These are phyloP conservation scores for Catalaphyllia jardinei DNA, from an alignment of 64 coral and sea anemone species.

Conservation along the genomic window DNA sequence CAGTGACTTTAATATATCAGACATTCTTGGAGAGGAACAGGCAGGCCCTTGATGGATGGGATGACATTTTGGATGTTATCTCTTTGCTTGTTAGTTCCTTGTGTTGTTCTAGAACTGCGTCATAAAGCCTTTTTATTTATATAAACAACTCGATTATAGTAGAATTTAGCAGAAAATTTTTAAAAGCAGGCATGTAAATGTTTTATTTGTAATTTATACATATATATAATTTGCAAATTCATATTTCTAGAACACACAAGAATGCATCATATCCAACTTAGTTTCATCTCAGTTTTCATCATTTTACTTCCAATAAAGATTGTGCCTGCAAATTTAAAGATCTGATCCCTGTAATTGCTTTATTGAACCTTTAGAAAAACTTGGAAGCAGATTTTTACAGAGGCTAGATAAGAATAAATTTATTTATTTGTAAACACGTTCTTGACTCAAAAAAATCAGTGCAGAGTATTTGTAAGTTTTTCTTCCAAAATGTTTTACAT, in stretches of 20 bases:
- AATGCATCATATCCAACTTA: not conserved
- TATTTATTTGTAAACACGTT: not conserved
- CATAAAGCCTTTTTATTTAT: constrained; percentile 96
- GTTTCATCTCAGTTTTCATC: not conserved
- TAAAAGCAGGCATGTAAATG: constrained; percentile 96
- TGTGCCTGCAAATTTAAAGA: constrained; percentile 11
- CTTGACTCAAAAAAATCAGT: not conserved
- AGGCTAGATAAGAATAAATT: constrained; percentile 16
- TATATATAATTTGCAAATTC: constrained; percentile 78
- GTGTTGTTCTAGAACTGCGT: constrained; percentile 56
- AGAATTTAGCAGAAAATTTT: constrained; percentile 96
- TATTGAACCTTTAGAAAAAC: not conserved
- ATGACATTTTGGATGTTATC: constrained; percentile 26
- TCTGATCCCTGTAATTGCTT: not conserved
- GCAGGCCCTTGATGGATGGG: constrained; percentile 2
- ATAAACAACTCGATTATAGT: constrained; percentile 87
- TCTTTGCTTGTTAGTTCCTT: constrained; percentile 57
- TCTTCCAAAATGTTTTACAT: constrained; percentile 6
- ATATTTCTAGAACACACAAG: constrained; percentile 54
- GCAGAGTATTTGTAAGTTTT: not conserved
- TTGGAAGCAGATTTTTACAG: not conserved
- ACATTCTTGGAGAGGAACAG: constrained; percentile 15
- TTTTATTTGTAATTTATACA: constrained; percentile 97
- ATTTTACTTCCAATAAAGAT: not conserved
- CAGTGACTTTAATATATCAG: constrained; percentile 47